Evolutionary conservation across 2,113 vertebrate genomes (phyloP).

Genomic region (Hippopotamus amphibius): DNA sequence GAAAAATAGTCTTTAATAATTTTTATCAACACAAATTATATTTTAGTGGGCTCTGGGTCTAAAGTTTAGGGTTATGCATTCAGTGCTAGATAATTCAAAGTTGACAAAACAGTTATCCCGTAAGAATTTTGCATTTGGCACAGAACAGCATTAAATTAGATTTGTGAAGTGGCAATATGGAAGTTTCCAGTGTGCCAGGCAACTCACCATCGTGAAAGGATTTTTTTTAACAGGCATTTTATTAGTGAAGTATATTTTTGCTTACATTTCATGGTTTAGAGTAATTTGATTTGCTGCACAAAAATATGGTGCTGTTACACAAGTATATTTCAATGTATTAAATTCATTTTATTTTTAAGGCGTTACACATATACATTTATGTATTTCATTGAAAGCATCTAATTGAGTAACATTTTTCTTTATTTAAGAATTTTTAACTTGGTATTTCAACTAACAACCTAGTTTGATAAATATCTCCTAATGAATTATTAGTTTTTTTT

Average conservation of each 20-base stretch:
- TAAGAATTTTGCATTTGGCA: background rate
- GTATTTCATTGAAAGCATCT: background rate
- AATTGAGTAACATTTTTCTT: background rate
- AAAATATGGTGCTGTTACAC: background rate
- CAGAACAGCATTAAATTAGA: background rate
- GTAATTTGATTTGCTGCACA: background rate
- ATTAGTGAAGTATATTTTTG: background rate
- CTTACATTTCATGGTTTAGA: background rate
- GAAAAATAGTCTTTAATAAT: slow-evolving; percentile 1
- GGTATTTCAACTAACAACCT: background rate
- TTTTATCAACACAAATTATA: background rate
- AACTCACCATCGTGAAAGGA: background rate
- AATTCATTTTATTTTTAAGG: background rate
- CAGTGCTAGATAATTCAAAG: background rate
- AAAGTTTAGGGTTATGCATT: background rate
- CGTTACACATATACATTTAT: background rate
- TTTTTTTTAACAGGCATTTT: background rate
- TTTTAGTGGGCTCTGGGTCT: background rate
- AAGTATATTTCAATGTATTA: background rate
- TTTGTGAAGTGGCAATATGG: background rate
- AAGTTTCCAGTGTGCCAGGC: background rate
- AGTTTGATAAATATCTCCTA: background rate
- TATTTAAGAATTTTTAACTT: background rate
- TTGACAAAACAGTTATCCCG: background rate
- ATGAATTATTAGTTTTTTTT: background rate